phyloP scores from a whole-genome alignment of 2,113 vertebrate species.

The Grammomys surdaster region DNA sequence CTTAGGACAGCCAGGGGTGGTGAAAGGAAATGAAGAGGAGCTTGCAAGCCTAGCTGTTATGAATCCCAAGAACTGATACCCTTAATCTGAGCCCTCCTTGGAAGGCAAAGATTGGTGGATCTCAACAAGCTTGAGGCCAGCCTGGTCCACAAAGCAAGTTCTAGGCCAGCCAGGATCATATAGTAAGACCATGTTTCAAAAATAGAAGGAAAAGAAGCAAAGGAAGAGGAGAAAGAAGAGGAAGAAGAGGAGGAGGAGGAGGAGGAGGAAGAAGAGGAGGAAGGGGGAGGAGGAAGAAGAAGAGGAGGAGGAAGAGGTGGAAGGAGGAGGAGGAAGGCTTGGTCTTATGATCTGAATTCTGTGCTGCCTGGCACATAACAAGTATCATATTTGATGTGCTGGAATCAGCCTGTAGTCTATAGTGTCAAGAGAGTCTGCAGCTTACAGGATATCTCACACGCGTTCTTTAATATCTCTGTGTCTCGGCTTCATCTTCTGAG shows the following conservation, averaged over 20 bases:
- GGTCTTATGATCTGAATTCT: background rate
- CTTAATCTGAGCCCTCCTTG: background rate
- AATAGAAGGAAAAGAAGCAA: background rate
- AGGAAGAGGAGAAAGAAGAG: background rate
- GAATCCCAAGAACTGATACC: background rate
- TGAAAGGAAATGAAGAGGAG: background rate
- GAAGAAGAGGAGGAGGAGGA: too few relatives aligned
- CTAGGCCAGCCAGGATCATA: background rate
- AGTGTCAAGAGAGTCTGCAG: background rate
- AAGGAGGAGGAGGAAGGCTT: too few relatives aligned
- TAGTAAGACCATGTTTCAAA: background rate
- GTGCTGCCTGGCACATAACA: background rate
- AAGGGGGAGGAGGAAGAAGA: too few relatives aligned
- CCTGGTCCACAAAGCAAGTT: background rate
- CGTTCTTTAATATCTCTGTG: accelerated
- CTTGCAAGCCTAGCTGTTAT: background rate
- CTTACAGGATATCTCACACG: background rate
- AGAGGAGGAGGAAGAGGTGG: too few relatives aligned
- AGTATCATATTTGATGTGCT: background rate
- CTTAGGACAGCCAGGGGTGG: background rate
- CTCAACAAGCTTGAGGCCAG: background rate
- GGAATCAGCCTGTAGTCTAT: background rate
- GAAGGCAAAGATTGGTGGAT: background rate
- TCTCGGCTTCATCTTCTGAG: background rate
- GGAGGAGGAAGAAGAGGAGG: too few relatives aligned